These are phyloP conservation scores for Phocoena sinus DNA, from an alignment of 2,113 vertebrate species.

Conservation along the genomic window DNA sequence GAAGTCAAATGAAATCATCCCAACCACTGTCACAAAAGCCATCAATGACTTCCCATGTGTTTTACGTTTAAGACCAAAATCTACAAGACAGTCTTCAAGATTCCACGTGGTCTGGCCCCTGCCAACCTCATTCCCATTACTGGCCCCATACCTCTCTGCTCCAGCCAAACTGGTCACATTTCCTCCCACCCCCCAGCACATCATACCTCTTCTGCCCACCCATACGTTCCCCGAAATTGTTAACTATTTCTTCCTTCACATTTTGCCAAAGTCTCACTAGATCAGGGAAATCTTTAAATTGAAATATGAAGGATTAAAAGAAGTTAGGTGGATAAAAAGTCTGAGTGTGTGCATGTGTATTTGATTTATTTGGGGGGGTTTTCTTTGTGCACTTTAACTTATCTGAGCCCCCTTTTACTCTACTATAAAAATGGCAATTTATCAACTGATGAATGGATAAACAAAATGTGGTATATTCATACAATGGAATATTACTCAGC, in stretches of 20 bases:
- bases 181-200: background rate
- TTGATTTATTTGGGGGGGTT: background rate
- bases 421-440: background rate
- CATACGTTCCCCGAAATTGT: background rate
- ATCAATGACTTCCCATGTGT: background rate
- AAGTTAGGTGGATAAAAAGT: background rate
- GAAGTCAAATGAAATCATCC: background rate
- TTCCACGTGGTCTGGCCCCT: background rate
- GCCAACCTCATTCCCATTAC: background rate
- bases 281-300: background rate
- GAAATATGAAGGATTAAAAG: background rate
- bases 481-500: background rate
- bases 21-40: background rate
- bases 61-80: conserved; percentile 18
- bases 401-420: background rate
- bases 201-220: background rate
- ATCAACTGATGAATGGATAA: background rate
- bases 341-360: background rate
- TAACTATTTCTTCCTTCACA: background rate
- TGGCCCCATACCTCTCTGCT: background rate
- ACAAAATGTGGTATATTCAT: background rate
- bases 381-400: background rate
- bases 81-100: background rate
- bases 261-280: background rate
- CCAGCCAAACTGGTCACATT: background rate